Evolutionary conservation across 2,797 vertebrate genomes (phyloP), one percentile per base, ranked within the genome.

Genomic region (Sibirionetta formosa): DNA sequence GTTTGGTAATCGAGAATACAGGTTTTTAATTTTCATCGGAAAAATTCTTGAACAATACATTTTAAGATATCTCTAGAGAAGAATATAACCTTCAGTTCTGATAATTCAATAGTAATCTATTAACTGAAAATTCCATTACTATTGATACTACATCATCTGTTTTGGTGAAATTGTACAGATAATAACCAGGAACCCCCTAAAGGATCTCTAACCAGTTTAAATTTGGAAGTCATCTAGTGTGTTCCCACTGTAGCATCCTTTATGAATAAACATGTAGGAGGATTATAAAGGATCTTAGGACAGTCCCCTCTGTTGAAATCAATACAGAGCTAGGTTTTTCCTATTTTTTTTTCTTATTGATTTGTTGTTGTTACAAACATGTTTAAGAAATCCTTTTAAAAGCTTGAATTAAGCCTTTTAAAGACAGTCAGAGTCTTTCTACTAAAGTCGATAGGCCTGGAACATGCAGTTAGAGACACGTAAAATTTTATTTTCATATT

Each of bases 101-200:
- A 97, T 60, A 96, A 95, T 95, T 97, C 96, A 97, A 97, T 88
- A 95, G 91, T 88, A 97, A 97, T 97, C 42, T 85, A 95, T 97
- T 98, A 98, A 97, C 86, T 94, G 94, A 89, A 96, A 98, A 98
- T 97, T 97, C 63, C 76, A 76, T 98, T 98, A 97, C 94, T 82
- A 97, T 93, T 94, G 96, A 97, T 94, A 97, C 63, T 93, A 96
- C 82, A 86, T 92, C 66, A 95, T 95, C 88, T 97, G 69, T 95
- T 98, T 96, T 83, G 69, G 87, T 94, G 92, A 98, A 70, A 94
- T 71, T 14, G 19, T 90, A 77, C 77, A 85, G 53, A 82, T 42
- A 90, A 94, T 58, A 76, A 91, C 53, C 12, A 61, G 65, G 58
- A 86, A 80, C 54, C 61, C 69, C 80, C 94, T 96, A 75, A 97